Percentiles rank a stretch among this genome's conserved stretches.
phyloP scores from a whole-genome alignment of 2,113 vertebrate genomes.

The Zosterops lateralis region DNA sequence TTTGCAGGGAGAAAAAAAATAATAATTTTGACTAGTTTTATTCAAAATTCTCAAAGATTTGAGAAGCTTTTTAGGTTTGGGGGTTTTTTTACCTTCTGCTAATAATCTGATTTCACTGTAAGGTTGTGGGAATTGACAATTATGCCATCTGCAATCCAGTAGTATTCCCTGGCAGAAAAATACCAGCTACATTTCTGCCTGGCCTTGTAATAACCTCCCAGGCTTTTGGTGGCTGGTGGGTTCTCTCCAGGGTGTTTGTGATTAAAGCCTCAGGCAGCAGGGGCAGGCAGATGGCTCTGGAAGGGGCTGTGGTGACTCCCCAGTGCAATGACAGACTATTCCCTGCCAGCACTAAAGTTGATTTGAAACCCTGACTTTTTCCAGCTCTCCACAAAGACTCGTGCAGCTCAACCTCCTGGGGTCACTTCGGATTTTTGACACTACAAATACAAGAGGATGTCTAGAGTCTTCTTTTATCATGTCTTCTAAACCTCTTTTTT shows the following conservation, averaged over 20 bases:
- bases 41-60: background rate
- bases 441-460: background rate
- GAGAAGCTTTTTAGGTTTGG: background rate
- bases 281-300: conserved; percentile 1
- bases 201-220: background rate
- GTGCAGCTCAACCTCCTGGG: background rate
- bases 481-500: background rate
- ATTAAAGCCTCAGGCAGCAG: background rate
- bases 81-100: background rate
- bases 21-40: background rate
- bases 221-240: background rate
- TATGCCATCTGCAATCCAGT: background rate
- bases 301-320: background rate
- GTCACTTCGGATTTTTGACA: background rate
- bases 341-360: background rate
- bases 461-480: background rate
- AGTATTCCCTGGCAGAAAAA: background rate
- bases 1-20: background rate
- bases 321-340: background rate
- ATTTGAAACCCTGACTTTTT: background rate
- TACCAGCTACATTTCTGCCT: background rate
- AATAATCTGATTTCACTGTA: background rate
- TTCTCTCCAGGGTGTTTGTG: background rate
- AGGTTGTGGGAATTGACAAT: background rate
- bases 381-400: background rate